These are phyloP conservation scores for Xestia ashworthii DNA, from an alignment of 2,888 invertebrate genomes.

Conservation along the genomic window DNA sequence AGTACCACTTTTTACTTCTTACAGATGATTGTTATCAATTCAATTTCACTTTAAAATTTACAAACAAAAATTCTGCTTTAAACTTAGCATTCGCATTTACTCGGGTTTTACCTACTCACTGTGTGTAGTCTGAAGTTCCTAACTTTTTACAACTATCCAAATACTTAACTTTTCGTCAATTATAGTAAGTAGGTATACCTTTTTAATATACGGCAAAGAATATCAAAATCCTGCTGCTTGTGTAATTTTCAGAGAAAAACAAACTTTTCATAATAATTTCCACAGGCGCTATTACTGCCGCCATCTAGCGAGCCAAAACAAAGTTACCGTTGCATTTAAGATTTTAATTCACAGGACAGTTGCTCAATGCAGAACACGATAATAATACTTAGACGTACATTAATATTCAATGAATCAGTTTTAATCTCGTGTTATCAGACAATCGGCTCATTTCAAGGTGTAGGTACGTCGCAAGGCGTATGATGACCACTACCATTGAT, in stretches of 20 bases:
- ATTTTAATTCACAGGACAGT: conserved; percentile 26
- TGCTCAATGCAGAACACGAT: conserved; percentile 37
- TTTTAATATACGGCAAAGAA: not conserved
- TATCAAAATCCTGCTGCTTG: not conserved
- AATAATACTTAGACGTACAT: conserved; percentile 58
- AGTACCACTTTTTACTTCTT: no score
- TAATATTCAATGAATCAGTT: conserved; percentile 69
- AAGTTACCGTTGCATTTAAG: conserved; percentile 20
- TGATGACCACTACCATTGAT: conserved; percentile 56
- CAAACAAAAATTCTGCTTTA: not conserved
- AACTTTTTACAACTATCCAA: not conserved
- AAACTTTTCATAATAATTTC: not conserved
- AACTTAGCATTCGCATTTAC: not conserved
- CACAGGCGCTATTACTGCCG: conserved; percentile 6
- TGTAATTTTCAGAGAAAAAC: not conserved
- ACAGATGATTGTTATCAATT: not conserved
- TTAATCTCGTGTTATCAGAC: conserved; percentile 68
- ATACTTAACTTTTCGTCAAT: not conserved
- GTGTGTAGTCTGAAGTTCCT: no score
- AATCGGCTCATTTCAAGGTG: conserved; percentile 73
- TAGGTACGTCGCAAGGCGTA: conserved; percentile 70
- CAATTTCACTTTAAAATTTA: not conserved
- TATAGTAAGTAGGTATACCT: not conserved
- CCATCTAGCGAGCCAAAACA: conserved; percentile 53
- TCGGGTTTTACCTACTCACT: not conserved